Percentiles rank a stretch among this genome's conserved stretches.
Conservation (phyloP, 2,113 vertebrate species). For the Plotosus lineatus region DNA sequence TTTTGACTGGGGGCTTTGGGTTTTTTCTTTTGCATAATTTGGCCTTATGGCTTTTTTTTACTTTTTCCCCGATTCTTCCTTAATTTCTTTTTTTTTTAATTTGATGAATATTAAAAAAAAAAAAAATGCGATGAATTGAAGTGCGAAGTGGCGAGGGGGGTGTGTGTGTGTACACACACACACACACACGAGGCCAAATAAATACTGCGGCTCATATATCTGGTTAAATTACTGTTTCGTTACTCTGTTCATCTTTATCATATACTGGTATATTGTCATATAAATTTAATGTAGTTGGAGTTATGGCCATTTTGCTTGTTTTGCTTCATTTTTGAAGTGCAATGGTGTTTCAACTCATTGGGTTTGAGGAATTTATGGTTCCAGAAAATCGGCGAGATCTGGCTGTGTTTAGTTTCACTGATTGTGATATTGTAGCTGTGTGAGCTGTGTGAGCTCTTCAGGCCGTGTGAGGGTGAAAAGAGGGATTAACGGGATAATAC, state of each 20-base stretch:
- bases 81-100: too few relatives aligned
- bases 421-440: conserved; percentile 1
- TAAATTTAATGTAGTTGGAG: too few relatives aligned
- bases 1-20: too few relatives aligned
- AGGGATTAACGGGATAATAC: conserved; percentile 60
- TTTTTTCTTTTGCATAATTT: too few relatives aligned
- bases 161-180: too few relatives aligned
- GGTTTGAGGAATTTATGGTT: conserved; percentile 8
- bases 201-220: conserved; percentile 15
- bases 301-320: background rate
- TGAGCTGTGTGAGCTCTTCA: conserved; percentile 18
- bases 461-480: conserved; percentile 50
- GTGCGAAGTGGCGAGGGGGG: too few relatives aligned
- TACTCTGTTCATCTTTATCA: background rate
- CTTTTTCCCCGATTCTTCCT: too few relatives aligned
- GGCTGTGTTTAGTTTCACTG: background rate
- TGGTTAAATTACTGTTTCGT: conserved; percentile 7
- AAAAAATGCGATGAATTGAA: too few relatives aligned
- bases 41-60: too few relatives aligned
- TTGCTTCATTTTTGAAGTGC: background rate
- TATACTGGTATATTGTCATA: too few relatives aligned
- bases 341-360: background rate
- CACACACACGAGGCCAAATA: background rate
- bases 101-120: too few relatives aligned
- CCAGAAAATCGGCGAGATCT: background rate